Evolutionary conservation across 2,888 invertebrate species (phyloP), one percentile per base, ranked within the genome.

Genomic region (Caprella mutica): DNA sequence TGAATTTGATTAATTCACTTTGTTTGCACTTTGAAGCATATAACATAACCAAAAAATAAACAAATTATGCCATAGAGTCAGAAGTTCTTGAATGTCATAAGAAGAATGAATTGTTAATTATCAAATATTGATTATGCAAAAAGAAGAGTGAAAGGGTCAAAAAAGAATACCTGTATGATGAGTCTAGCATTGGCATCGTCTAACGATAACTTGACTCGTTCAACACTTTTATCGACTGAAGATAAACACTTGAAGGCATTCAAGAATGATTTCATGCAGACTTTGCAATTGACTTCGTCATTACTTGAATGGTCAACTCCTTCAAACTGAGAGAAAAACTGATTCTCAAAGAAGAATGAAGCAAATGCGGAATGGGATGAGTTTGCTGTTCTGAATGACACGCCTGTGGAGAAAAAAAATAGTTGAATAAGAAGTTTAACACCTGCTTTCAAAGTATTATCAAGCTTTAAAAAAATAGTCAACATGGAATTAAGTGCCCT

Each of bases 281-380:
- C 81, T 77, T 89, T 89, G 71, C 88, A 89, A 69, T 81, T 83
- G 24, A 83, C 75, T 1, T 77, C 74, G 67, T 81, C 80, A 3
- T 70, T 71, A n/a, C 29, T 40, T 17, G 40, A 19, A 24, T 52
- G 44, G 26, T 21, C 5, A 29, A 69, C 70, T 61, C 70, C 70
- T 59, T 78, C 77, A 69, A 85, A 92, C 65, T 80, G 80, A 0
- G 84, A 80, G 70, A 92, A 92, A 72, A 88, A 92, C 52, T 77
- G 77, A 46, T 81, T 79, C 55, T 78, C 77, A 69, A 92, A 88
- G 67, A 81, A 80, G 46, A 86, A 82, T 71, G 83, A 82, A 3
- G 83, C 84, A 72, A 85, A 90, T 0, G 89, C 89, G 5, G 91
- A 90, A 73, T 86, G 83, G n/a, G 85, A 80, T 17, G 83, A 77